These are phyloP conservation scores for Cyphomyrus discorhynchus DNA, from an alignment of 2,113 vertebrate species.

Conservation along the genomic window DNA sequence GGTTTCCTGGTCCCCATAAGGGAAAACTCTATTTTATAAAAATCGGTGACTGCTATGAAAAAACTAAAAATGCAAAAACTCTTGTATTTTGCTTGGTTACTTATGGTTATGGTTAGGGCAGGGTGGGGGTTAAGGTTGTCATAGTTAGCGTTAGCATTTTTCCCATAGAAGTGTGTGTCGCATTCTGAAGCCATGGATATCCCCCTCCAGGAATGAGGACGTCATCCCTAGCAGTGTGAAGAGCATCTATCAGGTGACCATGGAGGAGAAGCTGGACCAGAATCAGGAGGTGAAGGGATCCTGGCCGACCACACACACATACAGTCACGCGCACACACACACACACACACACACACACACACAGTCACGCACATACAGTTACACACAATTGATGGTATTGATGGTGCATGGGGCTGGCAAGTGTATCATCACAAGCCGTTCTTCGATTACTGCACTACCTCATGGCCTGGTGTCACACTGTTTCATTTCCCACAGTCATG, in stretches of 20 bases:
- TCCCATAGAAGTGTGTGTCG: neutral
- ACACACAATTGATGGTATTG: neutral
- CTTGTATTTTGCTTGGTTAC: too few relatives aligned
- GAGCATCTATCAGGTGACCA: conserved; percentile 79
- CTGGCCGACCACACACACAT: neutral
- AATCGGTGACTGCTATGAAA: too few relatives aligned
- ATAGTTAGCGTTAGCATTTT: too few relatives aligned
- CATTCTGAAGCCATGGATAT: neutral
- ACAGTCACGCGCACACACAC: too few relatives aligned
- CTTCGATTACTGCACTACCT: neutral
- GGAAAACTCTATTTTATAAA: too few relatives aligned
- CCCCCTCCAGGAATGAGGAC: conserved; percentile 61
- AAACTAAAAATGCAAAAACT: too few relatives aligned
- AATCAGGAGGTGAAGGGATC: conserved; percentile 58
- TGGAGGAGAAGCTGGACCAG: conserved; percentile 63
- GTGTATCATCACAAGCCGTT: neutral
- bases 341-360: neutral
- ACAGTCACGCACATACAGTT: neutral
- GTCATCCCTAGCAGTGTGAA: conserved; percentile 76
- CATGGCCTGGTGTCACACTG: neutral
- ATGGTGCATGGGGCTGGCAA: neutral
- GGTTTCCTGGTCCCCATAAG: neutral
- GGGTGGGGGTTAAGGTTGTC: too few relatives aligned
- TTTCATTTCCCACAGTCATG: neutral
- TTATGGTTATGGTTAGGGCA: too few relatives aligned